Evolutionary conservation across 2,888 invertebrate genomes (phyloP).

Genomic region (Sclerodermus sp.): DNA sequence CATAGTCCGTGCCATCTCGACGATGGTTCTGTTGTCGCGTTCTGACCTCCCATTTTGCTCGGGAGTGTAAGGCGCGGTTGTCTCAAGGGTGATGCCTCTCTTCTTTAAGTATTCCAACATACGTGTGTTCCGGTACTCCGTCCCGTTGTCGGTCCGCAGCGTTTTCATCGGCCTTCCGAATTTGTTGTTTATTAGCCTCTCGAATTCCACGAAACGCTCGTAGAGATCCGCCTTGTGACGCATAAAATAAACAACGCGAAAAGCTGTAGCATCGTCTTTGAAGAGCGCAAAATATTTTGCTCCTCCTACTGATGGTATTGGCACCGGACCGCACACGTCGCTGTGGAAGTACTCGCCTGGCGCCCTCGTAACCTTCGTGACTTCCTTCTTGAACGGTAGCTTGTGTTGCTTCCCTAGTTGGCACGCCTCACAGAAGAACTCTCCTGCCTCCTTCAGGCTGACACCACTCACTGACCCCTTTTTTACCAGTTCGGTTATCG

Average conservation of each 20-base stretch:
- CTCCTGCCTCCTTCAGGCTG: conserved; percentile 8
- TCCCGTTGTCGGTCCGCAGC: conserved; percentile 15
- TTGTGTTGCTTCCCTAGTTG: conserved; percentile 29
- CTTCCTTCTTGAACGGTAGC: conserved; percentile 21
- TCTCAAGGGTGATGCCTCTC: conserved; percentile 11
- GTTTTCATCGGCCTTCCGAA: conserved; percentile 1
- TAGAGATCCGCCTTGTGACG: neutral
- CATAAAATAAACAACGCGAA: conserved; percentile 5
- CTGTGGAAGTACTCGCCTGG: conserved; percentile 19
- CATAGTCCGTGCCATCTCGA: conserved; percentile 19
- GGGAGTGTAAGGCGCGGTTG: conserved; percentile 15
- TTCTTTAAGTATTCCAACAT: conserved; percentile 14
- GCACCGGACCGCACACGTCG: conserved; percentile 1
- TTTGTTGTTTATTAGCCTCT: conserved; percentile 1
- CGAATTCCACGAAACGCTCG: neutral
- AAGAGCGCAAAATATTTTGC: neutral
- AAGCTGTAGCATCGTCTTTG: conserved; percentile 4
- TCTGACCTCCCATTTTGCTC: conserved; percentile 20
- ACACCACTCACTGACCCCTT: conserved; percentile 13
- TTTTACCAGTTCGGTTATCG: conserved; percentile 7
- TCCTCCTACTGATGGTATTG: conserved; percentile 1
- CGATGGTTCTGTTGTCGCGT: conserved; percentile 21
- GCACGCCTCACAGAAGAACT: conserved; percentile 32
- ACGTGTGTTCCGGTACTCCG: conserved; percentile 13
- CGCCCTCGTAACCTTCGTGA: conserved; percentile 8